Evolutionary conservation across 1,140 invertebrate genomes (phyloP).

Genomic region (Heliconius hermathena): DNA sequence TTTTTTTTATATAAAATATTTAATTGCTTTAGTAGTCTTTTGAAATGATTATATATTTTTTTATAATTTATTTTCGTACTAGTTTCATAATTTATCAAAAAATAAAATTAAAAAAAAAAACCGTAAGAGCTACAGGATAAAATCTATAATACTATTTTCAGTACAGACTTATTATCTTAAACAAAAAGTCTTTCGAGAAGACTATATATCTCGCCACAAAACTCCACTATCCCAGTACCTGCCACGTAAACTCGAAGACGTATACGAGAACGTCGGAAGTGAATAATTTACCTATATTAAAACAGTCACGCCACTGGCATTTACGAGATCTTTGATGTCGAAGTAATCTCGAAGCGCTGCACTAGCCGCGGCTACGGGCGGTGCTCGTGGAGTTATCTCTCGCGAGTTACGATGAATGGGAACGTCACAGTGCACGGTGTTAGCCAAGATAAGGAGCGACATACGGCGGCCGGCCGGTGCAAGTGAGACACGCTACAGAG

Average conservation of each 20-base stretch:
- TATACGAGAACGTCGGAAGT: constrained; percentile 31
- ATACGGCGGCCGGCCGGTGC: constrained; percentile 31
- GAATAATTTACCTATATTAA: constrained; percentile 37
- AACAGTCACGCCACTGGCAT: constrained; percentile 38
- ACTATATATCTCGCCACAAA: not conserved
- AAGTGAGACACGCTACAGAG: constrained; percentile 45
- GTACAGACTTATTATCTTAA: not conserved
- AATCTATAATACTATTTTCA: too few relatives aligned
- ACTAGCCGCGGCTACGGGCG: constrained; percentile 28
- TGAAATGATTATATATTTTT: too few relatives aligned
- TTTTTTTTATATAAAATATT: too few relatives aligned
- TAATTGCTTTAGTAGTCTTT: too few relatives aligned
- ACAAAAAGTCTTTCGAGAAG: not conserved
- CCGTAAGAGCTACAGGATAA: too few relatives aligned
- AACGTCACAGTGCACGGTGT: constrained; percentile 65
- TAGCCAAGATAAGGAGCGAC: constrained; percentile 49
- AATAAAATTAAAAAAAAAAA: too few relatives aligned
- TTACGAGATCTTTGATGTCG: constrained; percentile 47
- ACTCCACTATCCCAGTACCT: not conserved
- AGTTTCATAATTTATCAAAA: too few relatives aligned
- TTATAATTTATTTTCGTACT: too few relatives aligned
- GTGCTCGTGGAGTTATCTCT: constrained; percentile 24
- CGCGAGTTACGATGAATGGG: constrained; percentile 59
- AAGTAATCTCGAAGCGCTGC: constrained; percentile 1
- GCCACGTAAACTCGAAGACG: constrained; percentile 11